Conservation (phyloP, 2,113 vertebrate species). For the Megaceryle maxima region DNA sequence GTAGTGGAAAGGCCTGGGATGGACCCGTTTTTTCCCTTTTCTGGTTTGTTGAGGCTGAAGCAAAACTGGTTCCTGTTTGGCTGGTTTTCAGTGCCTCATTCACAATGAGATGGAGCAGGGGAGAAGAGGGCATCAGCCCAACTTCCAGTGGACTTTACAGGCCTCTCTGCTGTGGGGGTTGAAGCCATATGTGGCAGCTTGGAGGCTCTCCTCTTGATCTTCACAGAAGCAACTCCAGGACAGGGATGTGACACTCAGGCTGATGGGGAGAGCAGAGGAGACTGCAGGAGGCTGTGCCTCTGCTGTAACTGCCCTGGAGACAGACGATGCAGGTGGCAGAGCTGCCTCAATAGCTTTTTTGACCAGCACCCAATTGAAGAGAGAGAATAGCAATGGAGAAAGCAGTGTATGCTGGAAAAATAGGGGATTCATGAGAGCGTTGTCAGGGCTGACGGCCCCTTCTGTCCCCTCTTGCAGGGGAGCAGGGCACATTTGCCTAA, state of each 20-base stretch:
- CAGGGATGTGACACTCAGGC: not conserved
- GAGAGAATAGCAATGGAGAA: not conserved
- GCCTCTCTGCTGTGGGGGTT: not conserved
- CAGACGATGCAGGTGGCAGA: not conserved
- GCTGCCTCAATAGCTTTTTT: not conserved
- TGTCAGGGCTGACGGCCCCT: not conserved
- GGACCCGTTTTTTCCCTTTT: not conserved
- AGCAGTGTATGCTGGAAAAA: accelerated
- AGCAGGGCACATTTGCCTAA: not conserved
- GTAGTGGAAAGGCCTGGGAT: not conserved
- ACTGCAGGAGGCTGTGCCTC: not conserved
- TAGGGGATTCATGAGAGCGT: accelerated
- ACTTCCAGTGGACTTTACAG: not conserved
- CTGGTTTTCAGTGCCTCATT: not conserved
- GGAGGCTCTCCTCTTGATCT: not conserved
- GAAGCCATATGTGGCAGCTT: not conserved
- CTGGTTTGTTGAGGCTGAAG: not conserved
- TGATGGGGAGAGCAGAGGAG: not conserved
- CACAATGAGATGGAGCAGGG: not conserved
- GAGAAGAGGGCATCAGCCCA: not conserved
- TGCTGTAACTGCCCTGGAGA: not conserved
- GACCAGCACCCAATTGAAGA: not conserved
- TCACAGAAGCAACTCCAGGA: not conserved
- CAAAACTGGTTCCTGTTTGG: not conserved
- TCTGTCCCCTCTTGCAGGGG: not conserved